Evolutionary conservation across 2,888 invertebrate genomes (phyloP), one percentile per base, ranked within the genome.

Genomic region (Drosophila formosana): DNA sequence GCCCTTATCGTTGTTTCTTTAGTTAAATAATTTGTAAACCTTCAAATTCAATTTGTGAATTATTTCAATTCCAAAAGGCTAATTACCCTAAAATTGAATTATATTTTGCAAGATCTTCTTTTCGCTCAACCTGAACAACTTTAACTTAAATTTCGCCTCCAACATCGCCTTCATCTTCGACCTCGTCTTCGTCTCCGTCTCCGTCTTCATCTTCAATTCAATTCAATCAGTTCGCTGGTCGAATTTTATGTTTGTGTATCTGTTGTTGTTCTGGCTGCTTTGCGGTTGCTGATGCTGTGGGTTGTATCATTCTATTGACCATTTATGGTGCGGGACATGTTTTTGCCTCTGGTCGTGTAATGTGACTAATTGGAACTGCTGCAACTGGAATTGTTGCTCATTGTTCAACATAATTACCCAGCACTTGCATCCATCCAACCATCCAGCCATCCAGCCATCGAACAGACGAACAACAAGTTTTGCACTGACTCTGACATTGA

Each of bases 351-450:
- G 55, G 53, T 65, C 73, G 87, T 70, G 84, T 84, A 82, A 87
- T 84, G 88, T 74, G 79, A 84, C 85, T 87, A 87, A 87, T 87
- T 83, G 79, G 76, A 87, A 74, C 76, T 72, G 72, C 78, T 70
- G 81, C 78, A 78, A 68, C 75, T 72, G 62, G 78, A 75, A 80
- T 73, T 78, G 74, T 72, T 76, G 78, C 69, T 80, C 74, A 79
- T 77, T 80, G 78, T 74, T 80, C 72, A 67, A 80, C 77, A 78
- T 78, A 78, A 78, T 78, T 78, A 78, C 80, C 62, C 68, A 68
- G 71, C 66, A 67, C 79, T 78, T 78, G 67, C 51, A 34, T 11
- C 11, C 34, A 34, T 11, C 34, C 34, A 37, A 0, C 37, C 37
- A 34, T 34, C 32, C 32, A 34, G 1, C 37, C 37, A 34, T 34